Evolutionary conservation across 2,797 vertebrate species (phyloP).

Genomic region (Tadarida brasiliensis): DNA sequence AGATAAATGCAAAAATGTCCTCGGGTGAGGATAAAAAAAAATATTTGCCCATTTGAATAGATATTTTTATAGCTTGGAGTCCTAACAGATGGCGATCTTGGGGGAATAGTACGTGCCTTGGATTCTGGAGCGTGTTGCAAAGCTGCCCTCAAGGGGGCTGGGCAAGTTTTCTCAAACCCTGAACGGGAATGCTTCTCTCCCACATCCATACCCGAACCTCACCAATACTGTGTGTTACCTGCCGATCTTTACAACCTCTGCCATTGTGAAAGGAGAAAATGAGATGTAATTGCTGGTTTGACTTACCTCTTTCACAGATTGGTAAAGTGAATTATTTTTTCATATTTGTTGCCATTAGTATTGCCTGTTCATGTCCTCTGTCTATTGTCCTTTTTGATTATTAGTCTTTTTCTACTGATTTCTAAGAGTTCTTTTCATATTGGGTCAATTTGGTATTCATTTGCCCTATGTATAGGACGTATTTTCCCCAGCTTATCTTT

Average conservation of each 20-base stretch:
- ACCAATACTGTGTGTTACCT: background rate
- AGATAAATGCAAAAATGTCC: too few species aligned
- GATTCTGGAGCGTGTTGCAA: background rate
- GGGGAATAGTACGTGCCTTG: background rate
- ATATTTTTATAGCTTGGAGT: background rate
- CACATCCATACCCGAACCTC: background rate
- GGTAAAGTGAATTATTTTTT: background rate
- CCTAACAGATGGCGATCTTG: slow-evolving; percentile 6
- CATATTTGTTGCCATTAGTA: background rate
- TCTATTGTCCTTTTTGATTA: background rate
- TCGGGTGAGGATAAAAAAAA: too few species aligned
- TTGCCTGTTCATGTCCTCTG: background rate
- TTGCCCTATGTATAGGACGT: background rate
- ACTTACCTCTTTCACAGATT: background rate
- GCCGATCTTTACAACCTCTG: background rate
- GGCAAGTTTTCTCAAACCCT: background rate
- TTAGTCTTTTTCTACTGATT: background rate
- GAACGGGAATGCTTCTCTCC: background rate
- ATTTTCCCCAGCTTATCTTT: background rate
- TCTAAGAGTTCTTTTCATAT: background rate
- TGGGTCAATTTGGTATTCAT: background rate
- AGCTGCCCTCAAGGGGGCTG: background rate
- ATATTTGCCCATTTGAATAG: background rate
- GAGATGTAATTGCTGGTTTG: background rate
- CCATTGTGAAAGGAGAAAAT: background rate